Evolutionary conservation across 2,797 vertebrate species (phyloP).

Genomic region (Apogon talboti): DNA sequence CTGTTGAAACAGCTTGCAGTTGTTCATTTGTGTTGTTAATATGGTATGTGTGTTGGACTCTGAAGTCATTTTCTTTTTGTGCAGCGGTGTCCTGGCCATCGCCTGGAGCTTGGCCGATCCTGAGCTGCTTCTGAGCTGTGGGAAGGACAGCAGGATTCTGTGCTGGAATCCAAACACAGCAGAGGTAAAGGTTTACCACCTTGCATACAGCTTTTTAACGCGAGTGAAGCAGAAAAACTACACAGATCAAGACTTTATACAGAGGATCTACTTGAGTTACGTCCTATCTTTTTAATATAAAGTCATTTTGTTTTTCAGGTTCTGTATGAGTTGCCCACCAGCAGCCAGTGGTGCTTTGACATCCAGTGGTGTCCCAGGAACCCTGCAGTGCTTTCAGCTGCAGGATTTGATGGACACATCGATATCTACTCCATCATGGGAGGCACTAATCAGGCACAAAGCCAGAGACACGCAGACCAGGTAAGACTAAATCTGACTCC

Average conservation of each 20-base stretch:
- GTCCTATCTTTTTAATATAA: background rate
- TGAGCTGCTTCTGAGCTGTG: conserved; percentile 95
- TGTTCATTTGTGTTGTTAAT: background rate
- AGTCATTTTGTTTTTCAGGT: conserved; percentile 79
- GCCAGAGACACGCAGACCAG: conserved; percentile 91
- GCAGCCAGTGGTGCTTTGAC: conserved; percentile 97
- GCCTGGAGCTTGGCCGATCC: conserved; percentile 96
- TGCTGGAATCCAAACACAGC: conserved; percentile 97
- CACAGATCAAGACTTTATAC: background rate
- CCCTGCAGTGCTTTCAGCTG: conserved; percentile 93
- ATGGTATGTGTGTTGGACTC: background rate
- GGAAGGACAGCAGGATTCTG: conserved; percentile 95
- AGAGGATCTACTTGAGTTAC: too few relatives aligned
- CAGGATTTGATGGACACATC: conserved; percentile 93
- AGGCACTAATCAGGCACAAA: conserved; percentile 86
- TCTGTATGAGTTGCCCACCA: conserved; percentile 93
- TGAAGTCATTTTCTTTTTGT: background rate
- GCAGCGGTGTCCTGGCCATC: conserved; percentile 92
- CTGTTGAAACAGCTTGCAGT: background rate
- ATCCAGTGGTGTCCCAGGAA: conserved; percentile 98
- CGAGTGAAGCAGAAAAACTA: background rate
- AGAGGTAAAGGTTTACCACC: conserved; percentile 83
- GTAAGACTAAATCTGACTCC: conserved; percentile 50
- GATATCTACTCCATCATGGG: conserved; percentile 97
- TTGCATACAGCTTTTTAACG: background rate